Evolutionary conservation across 1,140 invertebrate species (phyloP), one percentile per base, ranked within the genome.

Genomic region (Tenebrio molitor): DNA sequence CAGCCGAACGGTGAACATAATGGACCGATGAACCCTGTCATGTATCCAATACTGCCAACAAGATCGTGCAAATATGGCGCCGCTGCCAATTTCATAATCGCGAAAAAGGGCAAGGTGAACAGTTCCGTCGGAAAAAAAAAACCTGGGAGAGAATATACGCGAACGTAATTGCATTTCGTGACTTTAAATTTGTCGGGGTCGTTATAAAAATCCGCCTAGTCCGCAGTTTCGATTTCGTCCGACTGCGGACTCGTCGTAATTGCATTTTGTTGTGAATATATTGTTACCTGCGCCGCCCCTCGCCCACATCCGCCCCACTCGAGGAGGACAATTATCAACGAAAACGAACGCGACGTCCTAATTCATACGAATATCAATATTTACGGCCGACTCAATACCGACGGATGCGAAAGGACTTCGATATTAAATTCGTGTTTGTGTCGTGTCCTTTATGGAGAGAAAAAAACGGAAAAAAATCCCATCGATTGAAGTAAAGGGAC

Each of bases 151-250:
- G 36, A 39, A 39, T n/a, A n/a, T n/a, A 39, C 36, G 12, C 36
- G 36, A 39, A 14, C 29, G 50, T 58, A 29, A 58, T 58, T 58
- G 50, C 50, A 58, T 58, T 58, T 58, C 50, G 50, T 58, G 50
- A 58, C 50, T 58, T 58, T 58, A 58, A 58, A 58, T 58, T 58
- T 25, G 50, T 58, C 50, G 21, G 50, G 50, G 50, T 29, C 8
- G 25, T 58, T 58, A 58, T 58, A 58, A 29, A 58, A 58, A 58
- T 58, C 19, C 29, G 50, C 10, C 8, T 12, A 29, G 50, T 58
- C 23, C 15, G 50, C 50, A 34, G 23, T 25, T 58, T 58, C 50
- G 50, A 58, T 58, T 58, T 58, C 50, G 23, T 14, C n/a, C 50
- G 21, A 29, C 19, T 25, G 44, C n/a, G 44, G n/a, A n/a, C n/a